Percentiles rank a stretch among this genome's conserved stretches.
Evolutionary conservation across 1,140 invertebrate species (phyloP).

Genomic region (Drosophila suzukii): DNA sequence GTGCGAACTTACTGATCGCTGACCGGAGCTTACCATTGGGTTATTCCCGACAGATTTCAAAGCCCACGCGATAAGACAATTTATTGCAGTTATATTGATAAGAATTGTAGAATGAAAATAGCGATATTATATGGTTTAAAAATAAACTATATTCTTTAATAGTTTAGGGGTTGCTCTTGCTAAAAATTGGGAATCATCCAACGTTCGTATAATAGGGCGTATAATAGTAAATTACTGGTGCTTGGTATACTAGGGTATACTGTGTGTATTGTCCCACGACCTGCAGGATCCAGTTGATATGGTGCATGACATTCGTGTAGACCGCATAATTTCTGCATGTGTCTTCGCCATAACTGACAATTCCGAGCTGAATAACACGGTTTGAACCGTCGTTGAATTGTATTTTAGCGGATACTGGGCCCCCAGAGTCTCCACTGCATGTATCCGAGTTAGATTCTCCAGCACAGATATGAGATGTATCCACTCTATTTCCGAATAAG

Average conservation of each 20-base stretch:
- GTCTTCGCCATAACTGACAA: neutral
- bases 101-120: no score
- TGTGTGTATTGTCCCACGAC: neutral
- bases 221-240: no score
- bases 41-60: neutral
- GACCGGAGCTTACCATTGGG: no score
- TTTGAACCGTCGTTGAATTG: neutral
- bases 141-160: no score
- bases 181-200: no score
- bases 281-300: neutral
- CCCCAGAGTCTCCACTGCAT: slow-evolving; percentile 5
- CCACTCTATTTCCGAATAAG: neutral
- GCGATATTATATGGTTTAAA: no score
- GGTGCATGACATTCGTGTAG: slow-evolving; percentile 16
- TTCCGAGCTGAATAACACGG: slow-evolving; percentile 6
- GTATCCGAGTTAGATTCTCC: neutral
- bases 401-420: neutral
- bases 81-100: no score
- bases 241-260: no score
- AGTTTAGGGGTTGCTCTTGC: no score
- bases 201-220: no score
- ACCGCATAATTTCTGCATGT: neutral
- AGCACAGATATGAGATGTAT: slow-evolving; percentile 18
- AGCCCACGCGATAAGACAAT: neutral
- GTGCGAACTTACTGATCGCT: neutral